These are phyloP conservation scores for Fistularia tabacaria DNA, from an alignment of 2,797 vertebrate species.

Conservation along the genomic window DNA sequence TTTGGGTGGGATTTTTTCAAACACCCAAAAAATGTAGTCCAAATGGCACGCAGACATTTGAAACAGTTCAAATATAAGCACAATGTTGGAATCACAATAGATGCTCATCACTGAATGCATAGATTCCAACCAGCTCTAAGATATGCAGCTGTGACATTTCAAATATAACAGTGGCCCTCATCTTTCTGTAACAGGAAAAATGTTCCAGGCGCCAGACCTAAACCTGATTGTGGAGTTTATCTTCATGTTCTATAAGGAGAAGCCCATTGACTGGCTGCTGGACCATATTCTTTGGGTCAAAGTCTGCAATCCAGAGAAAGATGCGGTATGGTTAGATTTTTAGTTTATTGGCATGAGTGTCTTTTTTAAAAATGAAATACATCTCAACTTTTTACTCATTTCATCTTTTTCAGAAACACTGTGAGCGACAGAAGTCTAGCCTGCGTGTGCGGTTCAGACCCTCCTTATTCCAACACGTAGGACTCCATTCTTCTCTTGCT, in stretches of 20 bases:
- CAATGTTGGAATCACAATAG: too few relatives aligned
- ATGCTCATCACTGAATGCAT: too few relatives aligned
- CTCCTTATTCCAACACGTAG: slow-evolving; percentile 96
- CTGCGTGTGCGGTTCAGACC: slow-evolving; percentile 93
- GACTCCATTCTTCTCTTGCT: slow-evolving; percentile 95
- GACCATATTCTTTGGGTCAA: slow-evolving; percentile 99
- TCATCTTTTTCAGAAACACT: slow-evolving; percentile 85
- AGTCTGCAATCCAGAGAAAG: slow-evolving; percentile 99
- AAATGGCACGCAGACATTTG: too few relatives aligned
- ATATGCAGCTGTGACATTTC: too few relatives aligned
- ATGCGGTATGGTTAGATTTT: slow-evolving; percentile 79
- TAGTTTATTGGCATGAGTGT: not conserved
- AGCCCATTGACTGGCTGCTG: slow-evolving; percentile 97
- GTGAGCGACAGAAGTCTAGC: slow-evolving; percentile 95
- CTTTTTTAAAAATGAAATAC: too few relatives aligned
- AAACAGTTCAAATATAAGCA: too few relatives aligned
- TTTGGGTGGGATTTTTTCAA: too few relatives aligned
- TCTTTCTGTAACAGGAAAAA: slow-evolving; percentile 83
- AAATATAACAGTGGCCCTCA: too few relatives aligned
- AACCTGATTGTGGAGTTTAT: slow-evolving; percentile 98
- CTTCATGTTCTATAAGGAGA: slow-evolving; percentile 99
- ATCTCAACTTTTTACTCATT: not conserved
- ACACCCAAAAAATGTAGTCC: too few relatives aligned
- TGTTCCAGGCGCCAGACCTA: slow-evolving; percentile 97
- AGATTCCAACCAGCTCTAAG: too few relatives aligned